Evolutionary conservation across 2,113 vertebrate genomes (phyloP).

Genomic region (Trichechus manatus): DNA sequence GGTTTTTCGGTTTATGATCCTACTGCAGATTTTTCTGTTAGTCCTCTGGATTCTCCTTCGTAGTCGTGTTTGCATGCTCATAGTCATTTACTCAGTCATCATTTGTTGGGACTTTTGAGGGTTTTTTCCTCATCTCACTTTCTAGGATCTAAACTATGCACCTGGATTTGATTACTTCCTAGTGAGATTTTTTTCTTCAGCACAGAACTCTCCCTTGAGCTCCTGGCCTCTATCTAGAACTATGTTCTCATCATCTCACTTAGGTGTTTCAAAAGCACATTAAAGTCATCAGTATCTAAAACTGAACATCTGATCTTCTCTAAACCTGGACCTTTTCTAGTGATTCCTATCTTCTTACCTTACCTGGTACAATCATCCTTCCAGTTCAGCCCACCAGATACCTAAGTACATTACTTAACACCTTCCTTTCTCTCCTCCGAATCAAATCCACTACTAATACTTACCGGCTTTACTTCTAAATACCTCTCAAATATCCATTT

Average conservation of each 20-base stretch:
- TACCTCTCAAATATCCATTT: background rate
- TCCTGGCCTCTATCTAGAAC: background rate
- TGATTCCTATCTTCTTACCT: background rate
- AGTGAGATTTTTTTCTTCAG: background rate
- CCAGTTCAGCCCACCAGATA: background rate
- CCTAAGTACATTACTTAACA: background rate
- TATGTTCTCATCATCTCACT: background rate
- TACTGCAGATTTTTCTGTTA: background rate
- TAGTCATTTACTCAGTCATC: background rate
- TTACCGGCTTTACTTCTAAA: background rate
- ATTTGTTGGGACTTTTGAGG: background rate
- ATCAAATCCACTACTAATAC: background rate
- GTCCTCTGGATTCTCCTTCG: background rate
- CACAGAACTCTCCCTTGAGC: background rate
- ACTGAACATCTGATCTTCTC: background rate
- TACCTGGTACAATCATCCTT: background rate
- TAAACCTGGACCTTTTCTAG: background rate
- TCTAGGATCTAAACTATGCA: background rate
- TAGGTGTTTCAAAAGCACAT: background rate
- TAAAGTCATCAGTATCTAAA: slow-evolving; percentile 8
- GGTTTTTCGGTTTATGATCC: background rate
- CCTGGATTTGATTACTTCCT: background rate
- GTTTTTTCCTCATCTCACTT: background rate
- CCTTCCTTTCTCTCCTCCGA: background rate
- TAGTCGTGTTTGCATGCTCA: background rate